Conservation (phyloP, 2,888 invertebrate species). For the Aspidapion aeneum region DNA sequence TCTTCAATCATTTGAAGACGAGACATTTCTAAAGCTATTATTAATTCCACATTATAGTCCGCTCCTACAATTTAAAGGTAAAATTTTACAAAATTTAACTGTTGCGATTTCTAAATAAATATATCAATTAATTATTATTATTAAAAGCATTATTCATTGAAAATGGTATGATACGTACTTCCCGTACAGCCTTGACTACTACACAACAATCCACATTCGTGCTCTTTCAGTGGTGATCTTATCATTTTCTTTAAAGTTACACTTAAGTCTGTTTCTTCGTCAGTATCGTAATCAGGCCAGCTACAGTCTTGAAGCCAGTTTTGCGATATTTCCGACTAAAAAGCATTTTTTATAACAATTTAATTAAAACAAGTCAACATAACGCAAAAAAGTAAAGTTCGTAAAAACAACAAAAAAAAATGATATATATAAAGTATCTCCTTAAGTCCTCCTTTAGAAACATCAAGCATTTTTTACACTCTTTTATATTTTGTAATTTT, state of each 20-base stretch:
- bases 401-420: too few relatives aligned
- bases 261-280: constrained; percentile 44
- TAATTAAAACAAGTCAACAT: too few relatives aligned
- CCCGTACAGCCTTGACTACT: constrained; percentile 42
- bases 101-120: not conserved
- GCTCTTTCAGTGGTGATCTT: constrained; percentile 43
- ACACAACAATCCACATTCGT: constrained; percentile 55
- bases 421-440: too few relatives aligned
- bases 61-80: constrained; percentile 34
- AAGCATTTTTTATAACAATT: too few relatives aligned
- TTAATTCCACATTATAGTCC: constrained; percentile 60
- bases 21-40: constrained; percentile 66
- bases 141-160: not conserved
- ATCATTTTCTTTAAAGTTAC: constrained; percentile 36
- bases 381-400: too few relatives aligned
- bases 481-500: too few relatives aligned
- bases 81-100: constrained; percentile 13
- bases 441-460: too few relatives aligned
- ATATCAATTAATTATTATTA: not conserved
- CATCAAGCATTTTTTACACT: too few relatives aligned
- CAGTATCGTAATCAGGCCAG: constrained; percentile 56
- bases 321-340: constrained; percentile 32
- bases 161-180: too few relatives aligned
- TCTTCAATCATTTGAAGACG: constrained; percentile 64
- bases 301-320: constrained; percentile 54